A percentile compares a stretch with the other conserved stretches of the same genome.
Conservation (phyloP, 2,888 invertebrate species). For the Cabera pusaria region DNA sequence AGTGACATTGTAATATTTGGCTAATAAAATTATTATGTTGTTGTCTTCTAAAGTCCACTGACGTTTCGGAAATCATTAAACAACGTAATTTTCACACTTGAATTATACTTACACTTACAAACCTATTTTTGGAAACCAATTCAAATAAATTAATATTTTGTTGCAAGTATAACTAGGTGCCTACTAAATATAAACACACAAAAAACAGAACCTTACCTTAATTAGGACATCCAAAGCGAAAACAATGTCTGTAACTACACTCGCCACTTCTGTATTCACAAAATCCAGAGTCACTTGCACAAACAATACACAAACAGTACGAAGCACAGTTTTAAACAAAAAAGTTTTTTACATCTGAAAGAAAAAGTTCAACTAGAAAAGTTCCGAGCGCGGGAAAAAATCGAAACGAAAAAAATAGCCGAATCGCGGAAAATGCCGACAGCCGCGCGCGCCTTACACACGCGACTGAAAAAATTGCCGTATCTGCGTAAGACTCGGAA, state of each 20-base stretch:
- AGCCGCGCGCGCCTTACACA: constrained; percentile 74
- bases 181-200: no score
- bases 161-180: no score
- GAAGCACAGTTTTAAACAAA: constrained; percentile 45
- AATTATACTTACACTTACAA: no score
- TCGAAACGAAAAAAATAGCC: constrained; percentile 44
- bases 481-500: constrained; percentile 81
- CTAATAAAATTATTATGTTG: no score
- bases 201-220: constrained; percentile 77
- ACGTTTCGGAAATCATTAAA: no score
- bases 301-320: constrained; percentile 38
- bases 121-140: no score
- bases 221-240: constrained; percentile 70
- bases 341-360: constrained; percentile 49
- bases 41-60: no score
- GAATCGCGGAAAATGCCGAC: constrained; percentile 55
- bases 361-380: constrained; percentile 47
- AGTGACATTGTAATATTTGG: no score
- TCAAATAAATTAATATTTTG: no score
- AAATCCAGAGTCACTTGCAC: constrained; percentile 56
- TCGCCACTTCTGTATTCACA: constrained; percentile 46
- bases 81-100: no score
- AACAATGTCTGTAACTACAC: constrained; percentile 37
- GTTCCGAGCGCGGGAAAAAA: constrained; percentile 51
- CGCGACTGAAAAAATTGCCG: constrained; percentile 82